phyloP scores from a whole-genome alignment of 2,888 invertebrate species.

The Eristalis intricaria region DNA sequence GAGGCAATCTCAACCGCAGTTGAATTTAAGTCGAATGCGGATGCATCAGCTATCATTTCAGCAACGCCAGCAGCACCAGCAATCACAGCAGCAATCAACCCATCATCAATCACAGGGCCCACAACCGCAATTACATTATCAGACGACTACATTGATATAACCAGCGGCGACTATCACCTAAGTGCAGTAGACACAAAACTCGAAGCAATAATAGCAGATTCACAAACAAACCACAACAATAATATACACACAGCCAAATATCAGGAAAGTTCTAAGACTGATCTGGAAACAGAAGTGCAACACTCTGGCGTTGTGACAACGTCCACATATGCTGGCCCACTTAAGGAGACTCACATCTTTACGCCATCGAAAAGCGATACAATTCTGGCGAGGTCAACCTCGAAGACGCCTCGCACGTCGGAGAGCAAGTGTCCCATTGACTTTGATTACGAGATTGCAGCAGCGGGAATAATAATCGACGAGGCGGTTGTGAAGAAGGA shows the following conservation, averaged over 20 bases:
- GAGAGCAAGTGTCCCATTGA: slow-evolving; percentile 76
- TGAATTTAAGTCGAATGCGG: slow-evolving; percentile 67
- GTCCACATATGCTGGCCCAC: slow-evolving; percentile 77
- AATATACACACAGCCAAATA: slow-evolving; percentile 58
- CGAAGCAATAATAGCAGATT: slow-evolving; percentile 57
- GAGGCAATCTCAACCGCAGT: slow-evolving; percentile 61
- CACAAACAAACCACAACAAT: slow-evolving; percentile 46
- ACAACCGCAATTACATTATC: slow-evolving; percentile 56
- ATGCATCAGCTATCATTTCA: slow-evolving; percentile 65
- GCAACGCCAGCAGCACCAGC: slow-evolving; percentile 64
- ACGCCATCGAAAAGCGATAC: slow-evolving; percentile 79
- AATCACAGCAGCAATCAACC: slow-evolving; percentile 9
- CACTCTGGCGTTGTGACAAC: slow-evolving; percentile 72
- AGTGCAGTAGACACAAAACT: slow-evolving; percentile 64
- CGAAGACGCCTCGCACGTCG: slow-evolving; percentile 50
- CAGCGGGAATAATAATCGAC: slow-evolving; percentile 80
- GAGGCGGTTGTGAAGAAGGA: slow-evolving; percentile 81
- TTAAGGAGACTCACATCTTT: slow-evolving; percentile 81
- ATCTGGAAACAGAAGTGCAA: slow-evolving; percentile 62
- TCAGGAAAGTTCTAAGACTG: slow-evolving; percentile 63
- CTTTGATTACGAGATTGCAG: slow-evolving; percentile 80
- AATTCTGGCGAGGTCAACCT: slow-evolving; percentile 69
- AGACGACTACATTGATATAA: slow-evolving; percentile 75
- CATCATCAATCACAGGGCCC: slow-evolving; percentile 5
- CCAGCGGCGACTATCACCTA: slow-evolving; percentile 49